Conservation (phyloP, 2,888 invertebrate species). For the Drosophila fungiperda region DNA sequence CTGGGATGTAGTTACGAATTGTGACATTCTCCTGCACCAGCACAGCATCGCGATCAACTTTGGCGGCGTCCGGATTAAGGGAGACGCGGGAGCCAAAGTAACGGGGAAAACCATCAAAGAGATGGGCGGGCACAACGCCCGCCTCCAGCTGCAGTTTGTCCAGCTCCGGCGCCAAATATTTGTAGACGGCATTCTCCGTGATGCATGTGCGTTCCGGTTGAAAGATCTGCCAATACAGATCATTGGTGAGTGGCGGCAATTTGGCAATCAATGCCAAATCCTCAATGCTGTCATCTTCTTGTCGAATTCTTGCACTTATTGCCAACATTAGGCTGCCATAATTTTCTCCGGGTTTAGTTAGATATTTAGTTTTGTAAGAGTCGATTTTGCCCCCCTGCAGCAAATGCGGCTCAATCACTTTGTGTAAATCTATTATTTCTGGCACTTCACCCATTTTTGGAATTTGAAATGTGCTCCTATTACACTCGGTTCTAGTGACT, state of each 20-base stretch:
- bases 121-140: conserved; percentile 83
- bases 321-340: conserved; percentile 88
- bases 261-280: conserved; percentile 87
- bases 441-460: conserved; percentile 75
- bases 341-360: conserved; percentile 87
- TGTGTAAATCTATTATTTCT: conserved; percentile 73
- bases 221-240: conserved; percentile 86
- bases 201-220: conserved; percentile 87
- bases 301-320: conserved; percentile 80
- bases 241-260: conserved; percentile 86
- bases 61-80: conserved; percentile 71
- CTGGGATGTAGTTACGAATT: conserved; percentile 85
- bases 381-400: conserved; percentile 78
- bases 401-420: conserved; percentile 77
- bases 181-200: conserved; percentile 87
- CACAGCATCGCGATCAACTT: conserved; percentile 87
- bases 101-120: conserved; percentile 86
- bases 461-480: conserved; percentile 5
- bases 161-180: conserved; percentile 86
- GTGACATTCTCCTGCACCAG: conserved; percentile 87
- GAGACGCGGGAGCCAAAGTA: conserved; percentile 87
- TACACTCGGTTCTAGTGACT: conserved; percentile 10
- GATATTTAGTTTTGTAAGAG: conserved; percentile 83
- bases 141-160: conserved; percentile 86
- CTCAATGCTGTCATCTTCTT: conserved; percentile 69